Evolutionary conservation across 2,797 vertebrate genomes (phyloP), one percentile per base, ranked within the genome.

Genomic region (Acridotheres tristis): DNA sequence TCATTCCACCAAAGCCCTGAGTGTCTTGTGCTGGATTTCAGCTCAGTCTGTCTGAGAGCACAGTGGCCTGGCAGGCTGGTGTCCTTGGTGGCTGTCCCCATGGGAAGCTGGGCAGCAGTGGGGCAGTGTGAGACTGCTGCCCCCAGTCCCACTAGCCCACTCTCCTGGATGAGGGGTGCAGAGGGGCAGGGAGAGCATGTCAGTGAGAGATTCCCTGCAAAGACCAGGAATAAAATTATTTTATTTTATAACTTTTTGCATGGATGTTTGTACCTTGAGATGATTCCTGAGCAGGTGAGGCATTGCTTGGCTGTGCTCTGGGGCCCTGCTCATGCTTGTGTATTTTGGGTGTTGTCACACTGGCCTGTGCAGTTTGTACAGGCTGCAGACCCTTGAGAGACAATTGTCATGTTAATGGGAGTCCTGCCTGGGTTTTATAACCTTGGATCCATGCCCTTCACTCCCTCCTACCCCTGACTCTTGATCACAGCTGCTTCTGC

Each of bases 1-100:
- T 3, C 1, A 3, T 36, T 14, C 30, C 8, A 3, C 18, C n/a
- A 6, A 47, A 55, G 65, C n/a, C 45, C 34, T 34, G n/a, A 4
- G 1, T 23, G 1, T 17, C 13, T 42, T 5, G 0, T 58, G 65
- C 63, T 54, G 48, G 16, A 40, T 73, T 89, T 61, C 34, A 51
- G 1, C 59, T n/a, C 34, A 30, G 67, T 1, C 30, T 15, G 30
- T 3, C 30, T 11, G 67, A 22, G 42, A 8, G 42, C 51, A 38
- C 26, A 18, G 17, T 32, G 66, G 18, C 53, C 66, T 43, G 40
- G 22, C 2, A 3, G 36, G 55, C 58, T 69, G 57, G 2, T 29
- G 48, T 4, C 19, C 1, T 5, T 20, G 65, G 26, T 40, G 58
- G 53, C 82, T 55, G 10, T 50, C 30, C 53, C 54, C 7, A 1